phyloP scores from a whole-genome alignment of 1,140 invertebrate genomes.

The Macrobrachium rosenbergii region DNA sequence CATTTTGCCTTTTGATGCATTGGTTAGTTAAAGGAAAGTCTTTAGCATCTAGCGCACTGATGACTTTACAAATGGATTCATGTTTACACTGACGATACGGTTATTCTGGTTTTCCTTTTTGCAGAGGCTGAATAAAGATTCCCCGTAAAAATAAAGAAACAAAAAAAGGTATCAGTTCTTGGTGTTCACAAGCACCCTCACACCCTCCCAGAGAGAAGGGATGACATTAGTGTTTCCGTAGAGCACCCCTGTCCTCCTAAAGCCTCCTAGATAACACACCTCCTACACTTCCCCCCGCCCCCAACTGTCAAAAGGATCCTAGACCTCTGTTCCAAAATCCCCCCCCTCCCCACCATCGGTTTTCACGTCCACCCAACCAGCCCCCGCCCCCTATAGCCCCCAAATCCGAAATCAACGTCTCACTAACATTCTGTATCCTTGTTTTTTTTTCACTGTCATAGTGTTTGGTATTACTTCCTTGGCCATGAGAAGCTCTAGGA shows the following conservation, averaged over 20 bases:
- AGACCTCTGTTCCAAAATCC: neutral
- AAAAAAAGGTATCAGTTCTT: too few relatives aligned
- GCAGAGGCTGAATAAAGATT: too few relatives aligned
- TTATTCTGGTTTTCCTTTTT: too few relatives aligned
- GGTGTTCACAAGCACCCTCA: too few relatives aligned
- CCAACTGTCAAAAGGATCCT: neutral
- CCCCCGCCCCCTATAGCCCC: neutral
- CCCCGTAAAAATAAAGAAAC: too few relatives aligned
- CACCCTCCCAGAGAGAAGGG: too few relatives aligned
- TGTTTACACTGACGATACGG: too few relatives aligned
- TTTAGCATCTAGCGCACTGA: too few relatives aligned
- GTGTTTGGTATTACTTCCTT: neutral
- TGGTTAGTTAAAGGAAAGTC: too few relatives aligned
- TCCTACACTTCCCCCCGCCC: neutral
- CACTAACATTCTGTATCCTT: neutral
- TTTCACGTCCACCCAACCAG: constrained; percentile 1
- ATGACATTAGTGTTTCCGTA: too few relatives aligned
- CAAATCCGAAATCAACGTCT: neutral
- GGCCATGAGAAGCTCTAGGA: neutral
- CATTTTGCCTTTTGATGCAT: too few relatives aligned
- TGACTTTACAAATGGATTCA: too few relatives aligned
- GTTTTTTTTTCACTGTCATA: neutral
- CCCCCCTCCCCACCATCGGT: neutral
- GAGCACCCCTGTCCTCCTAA: neutral
- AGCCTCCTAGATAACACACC: neutral